Evolutionary conservation across 2,888 invertebrate genomes (phyloP), one percentile per base, ranked within the genome.

Genomic region (Drepanosiphum platanoidis): DNA sequence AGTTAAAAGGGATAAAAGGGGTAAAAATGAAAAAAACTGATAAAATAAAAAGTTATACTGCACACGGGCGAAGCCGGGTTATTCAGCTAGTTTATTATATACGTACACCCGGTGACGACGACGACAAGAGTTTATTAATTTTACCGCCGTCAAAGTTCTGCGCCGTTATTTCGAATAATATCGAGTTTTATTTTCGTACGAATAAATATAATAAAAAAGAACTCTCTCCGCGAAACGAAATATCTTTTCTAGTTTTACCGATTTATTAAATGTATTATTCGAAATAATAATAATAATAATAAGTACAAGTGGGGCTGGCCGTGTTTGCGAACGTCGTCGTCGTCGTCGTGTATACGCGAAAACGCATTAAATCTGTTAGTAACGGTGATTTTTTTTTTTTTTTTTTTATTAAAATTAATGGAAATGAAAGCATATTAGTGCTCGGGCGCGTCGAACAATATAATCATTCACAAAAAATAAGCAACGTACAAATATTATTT

Each of bases 341-440:
- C 13, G 42, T 42, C 2, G n/a, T 1, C 5, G 3, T 9, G 9
- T 22, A 3, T 32, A 32, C 22, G 52, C 27, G 39, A 46, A n/a
- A 22, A 30, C 9, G 3, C 11, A 32, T 9, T 22, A 46, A 46
- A 52, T 9, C 27, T 32, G 30, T 74, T 3, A 9, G 11, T 18
- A 32, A 74, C 8, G n/a, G 11, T 18, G 22, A 74, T 22, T 0
- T 74, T 15, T 52, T 74, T 52, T 7, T 22, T 7, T 27, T 42
- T 15, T 46, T 11, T 32, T 1, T 46, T 46, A 72, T 72, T 72
- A 72, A 72, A 74, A 34, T n/a, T 70, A 70, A 80, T 70, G 52
- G 36, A 70, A 80, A 70, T 36, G 52, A 79, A 79, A 79, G 68
- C 79, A 32, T 79, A 79, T 34, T 46, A 52, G 66, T 75, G 36